Evolutionary conservation across 2,888 invertebrate genomes (phyloP), one percentile per base, ranked within the genome.

Genomic region (Latrodectus hesperus): DNA sequence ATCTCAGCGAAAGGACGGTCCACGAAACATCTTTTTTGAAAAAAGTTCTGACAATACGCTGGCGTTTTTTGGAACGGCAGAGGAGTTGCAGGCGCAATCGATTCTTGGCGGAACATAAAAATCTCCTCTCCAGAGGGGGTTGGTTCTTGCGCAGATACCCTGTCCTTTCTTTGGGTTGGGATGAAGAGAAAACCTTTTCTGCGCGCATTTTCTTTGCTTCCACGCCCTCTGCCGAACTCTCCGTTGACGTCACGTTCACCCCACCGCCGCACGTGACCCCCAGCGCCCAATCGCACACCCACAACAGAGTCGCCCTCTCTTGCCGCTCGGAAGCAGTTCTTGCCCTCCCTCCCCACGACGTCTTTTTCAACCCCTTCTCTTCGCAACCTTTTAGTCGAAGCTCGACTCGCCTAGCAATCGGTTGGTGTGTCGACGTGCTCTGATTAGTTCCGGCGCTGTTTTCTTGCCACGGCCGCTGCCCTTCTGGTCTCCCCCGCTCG

Each of bases 181-280:
- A 60, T 49, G 70, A 52, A 64, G 67, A 75, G 71, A 83, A 83
- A 83, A 83, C 83, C 75, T 51, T 67, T 72, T 71, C 55, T 80
- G 65, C 77, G 84, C 77, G 77, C 77, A 75, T 82, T 82, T 70
- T 84, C 72, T 84, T 76, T 83, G 64, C 72, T 72, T 77, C 77
- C 77, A 71, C 84, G 84, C 84, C 84, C 84, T 77, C 77, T 52
- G 72, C 52, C 72, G 72, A 51, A 22, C 74, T 65, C 73, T 53
- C 67, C 60, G n/a, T 65, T 77, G 77, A 84, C 84, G 84, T 84
- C 83, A 83, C 26, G 26, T 68, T 16, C 74, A 65, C 16, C 72
- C 52, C 26, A 38, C 81, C 67, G 22, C 67, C 81, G 68, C 84
- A 84, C 84, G 84, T 84, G 84, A 84, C 72, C 77, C 77, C n/a